These are phyloP conservation scores for Parauchenoglanis ngamensis DNA, from an alignment of 2,797 vertebrate species.

Conservation along the genomic window DNA sequence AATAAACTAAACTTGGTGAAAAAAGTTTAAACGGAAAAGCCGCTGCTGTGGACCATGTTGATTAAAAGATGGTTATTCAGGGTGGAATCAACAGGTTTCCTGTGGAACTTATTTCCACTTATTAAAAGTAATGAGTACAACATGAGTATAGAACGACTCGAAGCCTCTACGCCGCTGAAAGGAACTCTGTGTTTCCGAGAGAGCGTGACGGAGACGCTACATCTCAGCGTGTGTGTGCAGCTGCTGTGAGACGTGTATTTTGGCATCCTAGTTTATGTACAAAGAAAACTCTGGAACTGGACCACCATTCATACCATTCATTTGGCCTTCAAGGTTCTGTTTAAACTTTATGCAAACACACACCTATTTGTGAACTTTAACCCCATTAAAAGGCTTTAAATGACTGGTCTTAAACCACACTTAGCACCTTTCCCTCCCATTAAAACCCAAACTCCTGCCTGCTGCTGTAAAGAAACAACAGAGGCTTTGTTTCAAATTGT, in stretches of 20 bases:
- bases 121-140: too few relatives aligned
- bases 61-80: not conserved
- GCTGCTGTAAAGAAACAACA: conserved; percentile 43
- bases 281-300: conserved; percentile 33
- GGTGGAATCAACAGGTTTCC: not conserved
- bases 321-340: not conserved
- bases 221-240: conserved; percentile 22
- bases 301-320: conserved; percentile 25
- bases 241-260: conserved; percentile 40
- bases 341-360: conserved; percentile 3
- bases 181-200: conserved; percentile 9
- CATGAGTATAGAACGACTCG: not conserved
- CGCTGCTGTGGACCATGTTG: not conserved
- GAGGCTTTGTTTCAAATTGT: conserved; percentile 36
- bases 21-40: not conserved
- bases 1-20: not conserved
- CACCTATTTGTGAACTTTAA: conserved; percentile 29
- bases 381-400: conserved; percentile 24
- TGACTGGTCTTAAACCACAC: conserved; percentile 20
- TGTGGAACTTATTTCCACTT: not conserved
- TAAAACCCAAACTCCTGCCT: conserved; percentile 33
- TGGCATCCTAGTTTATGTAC: conserved; percentile 35
- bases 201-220: not conserved
- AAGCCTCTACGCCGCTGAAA: conserved; percentile 19
- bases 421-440: conserved; percentile 35